Conservation (phyloP, 2,888 invertebrate genomes). For the Leptopilina myrica region DNA sequence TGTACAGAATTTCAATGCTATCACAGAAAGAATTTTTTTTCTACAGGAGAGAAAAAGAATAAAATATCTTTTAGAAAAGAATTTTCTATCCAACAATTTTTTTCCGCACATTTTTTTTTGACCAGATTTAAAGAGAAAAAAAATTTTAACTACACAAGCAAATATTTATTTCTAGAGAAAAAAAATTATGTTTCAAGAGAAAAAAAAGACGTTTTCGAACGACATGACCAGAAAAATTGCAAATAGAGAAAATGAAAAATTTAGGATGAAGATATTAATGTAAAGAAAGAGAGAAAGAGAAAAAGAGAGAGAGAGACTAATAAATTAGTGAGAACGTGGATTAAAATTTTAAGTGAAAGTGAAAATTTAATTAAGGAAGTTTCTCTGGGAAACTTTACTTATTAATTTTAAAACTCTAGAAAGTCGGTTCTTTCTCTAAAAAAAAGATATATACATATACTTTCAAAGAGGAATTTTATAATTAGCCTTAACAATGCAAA, state of each 20-base stretch:
- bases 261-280: background rate
- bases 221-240: too few species aligned
- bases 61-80: too few species aligned
- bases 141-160: too few species aligned
- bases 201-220: too few species aligned
- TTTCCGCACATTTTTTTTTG: too few species aligned
- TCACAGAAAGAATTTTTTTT: background rate
- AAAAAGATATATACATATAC: too few species aligned
- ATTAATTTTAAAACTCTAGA: conserved; percentile 11
- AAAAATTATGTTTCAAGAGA: background rate
- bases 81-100: too few species aligned
- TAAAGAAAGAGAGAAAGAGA: background rate
- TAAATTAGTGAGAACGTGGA: background rate
- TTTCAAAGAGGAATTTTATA: conserved; percentile 1
- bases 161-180: too few species aligned
- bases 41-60: too few species aligned
- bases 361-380: conserved; percentile 20
- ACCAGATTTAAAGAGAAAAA: too few species aligned
- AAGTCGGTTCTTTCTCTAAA: background rate
- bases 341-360: conserved; percentile 20
- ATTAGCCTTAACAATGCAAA: conserved; percentile 26
- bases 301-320: background rate
- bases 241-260: background rate
- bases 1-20: background rate
- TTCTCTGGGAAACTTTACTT: background rate